These are phyloP conservation scores for Loris lydekkerianus DNA, from an alignment of 2,797 vertebrate species.

Conservation along the genomic window DNA sequence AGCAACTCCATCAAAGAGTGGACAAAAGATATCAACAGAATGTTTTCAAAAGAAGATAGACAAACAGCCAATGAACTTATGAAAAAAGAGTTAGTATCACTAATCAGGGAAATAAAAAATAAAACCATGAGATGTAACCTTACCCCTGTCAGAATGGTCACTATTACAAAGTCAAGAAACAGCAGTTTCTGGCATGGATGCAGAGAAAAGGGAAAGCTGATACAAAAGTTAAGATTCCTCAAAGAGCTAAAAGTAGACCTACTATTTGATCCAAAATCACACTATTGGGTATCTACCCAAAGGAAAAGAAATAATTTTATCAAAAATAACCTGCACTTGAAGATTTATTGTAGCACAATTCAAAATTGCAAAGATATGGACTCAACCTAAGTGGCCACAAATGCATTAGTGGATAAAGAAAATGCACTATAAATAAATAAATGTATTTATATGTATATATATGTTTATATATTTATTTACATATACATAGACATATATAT, in stretches of 20 bases:
- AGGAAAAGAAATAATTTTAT: neutral
- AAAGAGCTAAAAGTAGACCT: neutral
- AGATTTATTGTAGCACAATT: neutral
- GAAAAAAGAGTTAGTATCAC: neutral
- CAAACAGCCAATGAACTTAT: neutral
- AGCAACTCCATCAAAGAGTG: neutral
- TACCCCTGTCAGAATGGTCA: neutral
- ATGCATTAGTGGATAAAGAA: neutral
- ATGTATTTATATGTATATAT: too few species aligned
- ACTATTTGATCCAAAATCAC: neutral
- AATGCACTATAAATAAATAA: neutral
- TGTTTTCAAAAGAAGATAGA: neutral
- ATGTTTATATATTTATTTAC: too few species aligned
- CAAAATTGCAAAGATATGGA: neutral
- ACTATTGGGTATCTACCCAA: neutral
- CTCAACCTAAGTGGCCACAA: neutral
- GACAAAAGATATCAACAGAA: neutral
- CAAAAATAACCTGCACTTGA: neutral
- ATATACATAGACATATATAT: too few species aligned
- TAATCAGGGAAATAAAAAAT: neutral
- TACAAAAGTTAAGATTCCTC: neutral
- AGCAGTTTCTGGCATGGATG: neutral
- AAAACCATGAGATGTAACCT: neutral
- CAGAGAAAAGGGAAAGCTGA: neutral
- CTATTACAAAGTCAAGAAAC: neutral